Evolutionary conservation across 2,888 invertebrate genomes (phyloP).

Genomic region (Athalia cordata): DNA sequence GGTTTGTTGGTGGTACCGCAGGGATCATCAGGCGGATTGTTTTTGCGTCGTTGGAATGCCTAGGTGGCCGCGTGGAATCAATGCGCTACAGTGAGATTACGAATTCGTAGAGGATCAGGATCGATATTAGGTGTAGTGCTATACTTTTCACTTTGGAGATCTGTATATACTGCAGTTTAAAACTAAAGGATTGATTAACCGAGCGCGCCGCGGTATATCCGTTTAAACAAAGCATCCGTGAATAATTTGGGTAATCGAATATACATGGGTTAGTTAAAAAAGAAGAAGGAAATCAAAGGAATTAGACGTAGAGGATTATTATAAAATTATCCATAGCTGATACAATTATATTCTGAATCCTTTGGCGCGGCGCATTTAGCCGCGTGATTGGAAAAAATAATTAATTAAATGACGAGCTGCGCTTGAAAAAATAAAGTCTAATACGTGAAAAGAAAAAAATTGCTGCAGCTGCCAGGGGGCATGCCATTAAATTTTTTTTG

Average conservation of each 20-base stretch:
- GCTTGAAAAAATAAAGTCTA: too few relatives aligned
- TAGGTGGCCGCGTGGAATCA: conserved; percentile 52
- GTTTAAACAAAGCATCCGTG: conserved; percentile 55
- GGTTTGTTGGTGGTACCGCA: conserved; percentile 38
- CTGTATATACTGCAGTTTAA: too few relatives aligned
- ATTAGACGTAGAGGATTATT: conserved; percentile 36
- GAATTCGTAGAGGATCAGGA: conserved; percentile 48
- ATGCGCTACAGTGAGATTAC: conserved; percentile 53
- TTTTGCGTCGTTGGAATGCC: conserved; percentile 44
- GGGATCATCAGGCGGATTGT: conserved; percentile 21
- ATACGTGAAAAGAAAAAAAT: not conserved
- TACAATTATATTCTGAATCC: not conserved
- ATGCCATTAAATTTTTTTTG: not conserved
- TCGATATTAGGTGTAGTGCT: not conserved
- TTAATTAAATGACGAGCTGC: not conserved
- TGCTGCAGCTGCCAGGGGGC: not conserved
- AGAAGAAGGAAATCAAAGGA: conserved; percentile 22
- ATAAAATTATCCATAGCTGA: conserved; percentile 37
- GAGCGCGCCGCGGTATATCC: conserved; percentile 47
- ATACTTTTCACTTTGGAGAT: too few relatives aligned
- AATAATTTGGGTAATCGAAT: conserved; percentile 62
- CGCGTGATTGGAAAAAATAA: not conserved
- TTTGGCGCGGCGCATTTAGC: not conserved
- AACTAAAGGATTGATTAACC: conserved; percentile 9
- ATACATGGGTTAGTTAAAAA: conserved; percentile 41